Evolutionary conservation across 2,888 invertebrate genomes (phyloP).

Genomic region (Byasa hedistus): DNA sequence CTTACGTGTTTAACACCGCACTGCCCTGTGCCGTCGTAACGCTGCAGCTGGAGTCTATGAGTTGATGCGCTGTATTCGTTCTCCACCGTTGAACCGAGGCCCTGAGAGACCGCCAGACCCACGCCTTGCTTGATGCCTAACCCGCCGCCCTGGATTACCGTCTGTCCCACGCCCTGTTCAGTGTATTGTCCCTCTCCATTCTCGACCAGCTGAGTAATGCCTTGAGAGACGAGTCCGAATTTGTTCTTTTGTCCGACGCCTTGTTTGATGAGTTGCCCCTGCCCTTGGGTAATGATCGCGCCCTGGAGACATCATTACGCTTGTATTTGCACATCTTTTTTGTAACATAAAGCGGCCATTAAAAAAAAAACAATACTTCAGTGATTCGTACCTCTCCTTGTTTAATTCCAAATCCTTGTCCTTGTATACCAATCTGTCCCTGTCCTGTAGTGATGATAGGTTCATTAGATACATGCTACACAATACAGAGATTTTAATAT

Average conservation of each 20-base stretch:
- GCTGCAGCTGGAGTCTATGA: constrained; percentile 55
- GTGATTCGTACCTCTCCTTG: constrained; percentile 32
- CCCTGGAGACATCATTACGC: constrained; percentile 14
- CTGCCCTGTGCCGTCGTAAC: constrained; percentile 55
- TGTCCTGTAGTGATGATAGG: constrained; percentile 36
- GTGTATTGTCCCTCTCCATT: constrained; percentile 34
- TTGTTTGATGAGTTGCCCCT: constrained; percentile 29
- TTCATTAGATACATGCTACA: neutral
- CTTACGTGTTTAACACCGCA: constrained; percentile 69
- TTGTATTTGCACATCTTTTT: too few species aligned
- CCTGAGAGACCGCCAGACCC: constrained; percentile 41
- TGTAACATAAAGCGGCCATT: too few species aligned
- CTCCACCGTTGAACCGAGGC: constrained; percentile 46
- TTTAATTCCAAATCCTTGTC: constrained; percentile 31
- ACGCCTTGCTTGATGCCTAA: constrained; percentile 36
- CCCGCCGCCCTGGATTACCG: constrained; percentile 40
- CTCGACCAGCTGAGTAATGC: constrained; percentile 20
- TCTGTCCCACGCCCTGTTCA: constrained; percentile 34
- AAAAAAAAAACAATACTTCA: too few species aligned
- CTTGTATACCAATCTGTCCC: constrained; percentile 41
- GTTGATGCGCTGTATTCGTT: constrained; percentile 55
- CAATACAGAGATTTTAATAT: too few species aligned
- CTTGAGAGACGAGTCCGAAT: constrained; percentile 26
- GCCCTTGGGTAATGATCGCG: constrained; percentile 29
- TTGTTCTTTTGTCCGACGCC: constrained; percentile 27